Conservation (phyloP, 1,140 invertebrate species). For the Planococcus citri region DNA sequence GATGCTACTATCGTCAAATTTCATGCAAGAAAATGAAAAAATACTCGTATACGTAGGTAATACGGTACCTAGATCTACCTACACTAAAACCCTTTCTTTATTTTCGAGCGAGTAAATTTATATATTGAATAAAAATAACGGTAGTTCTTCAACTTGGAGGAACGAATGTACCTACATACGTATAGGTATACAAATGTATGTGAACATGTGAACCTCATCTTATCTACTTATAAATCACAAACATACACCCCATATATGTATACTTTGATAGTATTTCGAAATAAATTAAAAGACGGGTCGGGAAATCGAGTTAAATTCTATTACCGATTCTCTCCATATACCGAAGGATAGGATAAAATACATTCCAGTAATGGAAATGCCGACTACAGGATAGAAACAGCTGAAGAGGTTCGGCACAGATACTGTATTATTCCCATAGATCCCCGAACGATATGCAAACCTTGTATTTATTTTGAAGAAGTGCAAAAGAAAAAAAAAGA, state of each 20-base stretch:
- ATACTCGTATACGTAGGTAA: too few relatives aligned
- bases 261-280: background rate
- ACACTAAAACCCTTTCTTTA: too few relatives aligned
- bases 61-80: too few relatives aligned
- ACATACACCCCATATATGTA: background rate
- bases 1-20: too few relatives aligned
- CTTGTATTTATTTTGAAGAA: conserved; percentile 5
- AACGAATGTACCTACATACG: too few relatives aligned
- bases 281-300: conserved; percentile 6
- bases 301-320: conserved; percentile 12
- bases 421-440: conserved; percentile 13
- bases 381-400: background rate
- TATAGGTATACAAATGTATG: background rate
- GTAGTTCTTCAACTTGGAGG: too few relatives aligned
- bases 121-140: too few relatives aligned
- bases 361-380: conserved; percentile 15
- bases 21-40: too few relatives aligned
- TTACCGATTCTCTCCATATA: conserved; percentile 3
- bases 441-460: conserved; percentile 17
- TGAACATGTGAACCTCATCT: background rate
- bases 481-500: background rate
- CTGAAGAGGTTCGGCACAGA: background rate
- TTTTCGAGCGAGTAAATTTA: too few relatives aligned
- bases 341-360: background rate
- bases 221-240: background rate